Conservation (phyloP, 1,140 invertebrate genomes). For the Tetramorium parvispinum region DNA sequence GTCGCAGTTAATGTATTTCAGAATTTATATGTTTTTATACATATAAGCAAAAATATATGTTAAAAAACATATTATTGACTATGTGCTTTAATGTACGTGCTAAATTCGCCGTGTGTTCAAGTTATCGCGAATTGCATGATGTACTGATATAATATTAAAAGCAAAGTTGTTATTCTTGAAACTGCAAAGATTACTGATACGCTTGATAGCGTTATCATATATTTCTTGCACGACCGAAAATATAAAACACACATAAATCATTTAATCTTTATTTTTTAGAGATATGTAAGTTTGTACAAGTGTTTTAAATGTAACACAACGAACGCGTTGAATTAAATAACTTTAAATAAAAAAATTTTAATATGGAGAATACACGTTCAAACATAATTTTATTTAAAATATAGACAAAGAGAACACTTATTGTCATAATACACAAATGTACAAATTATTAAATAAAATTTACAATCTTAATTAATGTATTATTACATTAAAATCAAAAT, state of each 20-base stretch:
- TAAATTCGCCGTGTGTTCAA: neutral
- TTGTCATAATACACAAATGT: neutral
- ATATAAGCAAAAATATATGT: neutral
- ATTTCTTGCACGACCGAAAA: neutral
- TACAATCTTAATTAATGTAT: neutral
- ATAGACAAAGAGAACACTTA: neutral
- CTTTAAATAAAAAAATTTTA: neutral
- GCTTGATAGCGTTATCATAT: constrained; percentile 32
- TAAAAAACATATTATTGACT: neutral
- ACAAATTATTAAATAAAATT: neutral
- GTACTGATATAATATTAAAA: constrained; percentile 3
- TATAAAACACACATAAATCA: neutral
- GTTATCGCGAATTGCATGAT: constrained; percentile 25
- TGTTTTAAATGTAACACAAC: neutral
- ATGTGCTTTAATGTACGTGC: neutral
- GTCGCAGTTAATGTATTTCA: neutral
- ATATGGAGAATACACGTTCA: neutral
- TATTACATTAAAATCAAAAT: neutral
- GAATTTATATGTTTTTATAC: neutral
- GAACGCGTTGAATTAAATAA: neutral
- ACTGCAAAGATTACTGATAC: neutral
- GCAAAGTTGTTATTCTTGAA: neutral
- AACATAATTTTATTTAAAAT: neutral
- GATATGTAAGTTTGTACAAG: neutral
- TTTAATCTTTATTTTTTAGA: neutral